Conservation (phyloP, 1,140 invertebrate genomes). For the Polyergus mexicanus region DNA sequence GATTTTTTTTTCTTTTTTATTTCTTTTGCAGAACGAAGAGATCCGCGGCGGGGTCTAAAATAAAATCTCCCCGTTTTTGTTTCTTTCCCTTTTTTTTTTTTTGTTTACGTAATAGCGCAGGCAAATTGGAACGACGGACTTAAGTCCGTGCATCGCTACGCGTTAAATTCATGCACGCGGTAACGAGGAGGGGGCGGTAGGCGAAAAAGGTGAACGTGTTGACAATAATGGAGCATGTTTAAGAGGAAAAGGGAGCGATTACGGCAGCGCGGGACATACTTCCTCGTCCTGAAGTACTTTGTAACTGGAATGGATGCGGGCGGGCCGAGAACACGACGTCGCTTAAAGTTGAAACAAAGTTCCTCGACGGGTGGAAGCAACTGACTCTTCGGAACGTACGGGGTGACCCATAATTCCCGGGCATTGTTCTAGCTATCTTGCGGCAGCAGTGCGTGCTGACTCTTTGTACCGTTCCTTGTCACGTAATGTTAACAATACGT, state of each 20-base stretch:
- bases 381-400: constrained; percentile 50
- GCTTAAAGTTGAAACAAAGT: constrained; percentile 77
- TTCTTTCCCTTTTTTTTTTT: not conserved
- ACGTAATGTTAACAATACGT: not conserved
- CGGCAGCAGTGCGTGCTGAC: not conserved
- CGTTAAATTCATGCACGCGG: constrained; percentile 38
- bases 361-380: constrained; percentile 46
- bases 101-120: not conserved
- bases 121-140: constrained; percentile 10
- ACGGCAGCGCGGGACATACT: constrained; percentile 64
- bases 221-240: constrained; percentile 68
- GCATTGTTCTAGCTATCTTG: constrained; percentile 42
- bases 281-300: constrained; percentile 69
- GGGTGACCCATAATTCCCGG: constrained; percentile 61
- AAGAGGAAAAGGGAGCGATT: constrained; percentile 71
- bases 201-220: constrained; percentile 43
- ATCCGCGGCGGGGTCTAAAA: not conserved
- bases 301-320: constrained; percentile 76
- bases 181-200: constrained; percentile 4
- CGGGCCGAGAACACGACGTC: constrained; percentile 69
- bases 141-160: not conserved
- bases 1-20: no score
- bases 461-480: constrained; percentile 22
- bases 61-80: not conserved
- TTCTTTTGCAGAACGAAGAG: not conserved